phyloP scores from a whole-genome alignment of 2,113 vertebrate genomes.

The Bos javanicus region DNA sequence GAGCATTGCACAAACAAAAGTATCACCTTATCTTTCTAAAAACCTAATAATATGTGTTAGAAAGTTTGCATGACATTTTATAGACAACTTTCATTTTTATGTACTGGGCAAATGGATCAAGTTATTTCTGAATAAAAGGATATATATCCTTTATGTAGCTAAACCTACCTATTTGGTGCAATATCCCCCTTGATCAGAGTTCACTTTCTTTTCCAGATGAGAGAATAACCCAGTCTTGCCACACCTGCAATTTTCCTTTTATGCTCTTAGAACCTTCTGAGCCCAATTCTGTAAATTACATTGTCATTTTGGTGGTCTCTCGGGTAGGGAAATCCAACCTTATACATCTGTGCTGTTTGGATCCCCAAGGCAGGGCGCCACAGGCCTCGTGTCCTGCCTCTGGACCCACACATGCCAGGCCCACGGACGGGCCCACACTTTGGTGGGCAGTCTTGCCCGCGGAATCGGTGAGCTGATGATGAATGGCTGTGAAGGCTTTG shows the following conservation, averaged over 20 bases:
- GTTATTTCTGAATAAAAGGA: neutral
- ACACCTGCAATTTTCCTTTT: neutral
- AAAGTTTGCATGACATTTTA: neutral
- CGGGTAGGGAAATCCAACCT: neutral
- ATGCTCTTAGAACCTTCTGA: neutral
- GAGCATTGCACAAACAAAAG: neutral
- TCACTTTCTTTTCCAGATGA: neutral
- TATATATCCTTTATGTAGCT: neutral
- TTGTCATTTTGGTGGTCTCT: neutral
- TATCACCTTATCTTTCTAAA: neutral
- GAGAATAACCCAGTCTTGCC: neutral
- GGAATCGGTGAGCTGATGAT: slow-evolving; percentile 89
- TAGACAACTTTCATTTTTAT: neutral
- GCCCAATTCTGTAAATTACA: neutral
- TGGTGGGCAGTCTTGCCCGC: slow-evolving; percentile 80
- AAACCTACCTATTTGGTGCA: neutral
- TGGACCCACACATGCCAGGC: slow-evolving; percentile 60
- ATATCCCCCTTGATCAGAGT: neutral
- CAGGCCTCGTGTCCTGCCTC: neutral
- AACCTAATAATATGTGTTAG: neutral
- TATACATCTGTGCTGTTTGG: neutral
- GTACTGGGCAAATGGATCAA: neutral
- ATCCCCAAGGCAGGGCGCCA: neutral
- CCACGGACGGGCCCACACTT: slow-evolving; percentile 75
- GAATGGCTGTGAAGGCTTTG: slow-evolving; percentile 98